Conservation (phyloP, 2,888 invertebrate species). For the Choreutis nemorana region DNA sequence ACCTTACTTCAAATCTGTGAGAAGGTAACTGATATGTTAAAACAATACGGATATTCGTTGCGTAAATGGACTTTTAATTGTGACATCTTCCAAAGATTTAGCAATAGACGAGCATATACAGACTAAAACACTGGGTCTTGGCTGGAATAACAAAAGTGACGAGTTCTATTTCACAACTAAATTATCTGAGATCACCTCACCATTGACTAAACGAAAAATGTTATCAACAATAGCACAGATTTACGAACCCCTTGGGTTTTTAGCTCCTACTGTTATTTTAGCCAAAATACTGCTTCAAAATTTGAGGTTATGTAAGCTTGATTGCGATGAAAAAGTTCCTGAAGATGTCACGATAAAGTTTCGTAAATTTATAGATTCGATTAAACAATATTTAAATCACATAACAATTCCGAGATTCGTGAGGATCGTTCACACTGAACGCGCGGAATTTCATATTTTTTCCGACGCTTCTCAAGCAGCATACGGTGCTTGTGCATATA, state of each 20-base stretch:
- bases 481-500: conserved; percentile 15
- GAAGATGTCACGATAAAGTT: conserved; percentile 6
- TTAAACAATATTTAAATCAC: conserved; percentile 5
- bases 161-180: conserved; percentile 10
- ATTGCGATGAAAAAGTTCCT: conserved; percentile 16
- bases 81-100: conserved; percentile 5
- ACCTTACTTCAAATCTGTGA: conserved; percentile 10
- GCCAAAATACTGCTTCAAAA: conserved; percentile 17
- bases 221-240: conserved; percentile 14
- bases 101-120: conserved; percentile 8
- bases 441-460: conserved; percentile 14
- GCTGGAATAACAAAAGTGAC: conserved; percentile 9
- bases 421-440: no score
- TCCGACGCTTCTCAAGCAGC: conserved; percentile 13
- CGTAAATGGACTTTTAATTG: conserved; percentile 14
- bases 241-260: conserved; percentile 14
- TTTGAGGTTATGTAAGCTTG: conserved; percentile 13
- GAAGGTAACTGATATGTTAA: conserved; percentile 5
- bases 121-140: conserved; percentile 11
- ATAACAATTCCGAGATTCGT: conserved; percentile 10
- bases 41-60: conserved; percentile 13
- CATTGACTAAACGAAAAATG: conserved; percentile 14
- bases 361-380: no score
- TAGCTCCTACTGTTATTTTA: conserved; percentile 11
- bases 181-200: conserved; percentile 2